These are phyloP conservation scores for Neotoma lepida DNA, from an alignment of 2,113 vertebrate genomes.

Conservation along the genomic window DNA sequence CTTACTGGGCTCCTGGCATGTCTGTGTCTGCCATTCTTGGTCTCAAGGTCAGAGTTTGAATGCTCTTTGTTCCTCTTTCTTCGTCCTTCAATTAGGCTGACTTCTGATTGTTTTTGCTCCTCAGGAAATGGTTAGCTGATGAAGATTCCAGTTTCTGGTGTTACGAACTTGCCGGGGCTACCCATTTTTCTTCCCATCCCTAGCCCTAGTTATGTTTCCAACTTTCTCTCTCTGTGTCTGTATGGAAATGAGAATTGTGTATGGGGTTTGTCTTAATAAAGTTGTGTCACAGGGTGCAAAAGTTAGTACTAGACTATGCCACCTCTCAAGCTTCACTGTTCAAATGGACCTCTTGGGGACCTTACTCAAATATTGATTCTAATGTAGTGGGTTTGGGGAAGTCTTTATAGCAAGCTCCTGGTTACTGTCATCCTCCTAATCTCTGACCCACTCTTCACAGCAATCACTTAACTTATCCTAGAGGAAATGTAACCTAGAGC, in stretches of 20 bases:
- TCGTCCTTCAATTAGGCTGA: neutral
- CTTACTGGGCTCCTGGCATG: neutral
- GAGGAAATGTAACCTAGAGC: neutral
- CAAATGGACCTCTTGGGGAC: neutral
- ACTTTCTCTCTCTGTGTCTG: neutral
- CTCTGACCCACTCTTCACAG: neutral
- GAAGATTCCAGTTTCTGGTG: neutral
- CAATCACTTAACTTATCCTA: neutral
- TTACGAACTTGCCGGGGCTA: neutral
- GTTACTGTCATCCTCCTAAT: neutral
- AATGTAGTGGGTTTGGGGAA: neutral
- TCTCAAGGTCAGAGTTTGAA: neutral
- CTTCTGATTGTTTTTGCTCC: neutral
- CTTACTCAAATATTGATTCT: constrained; percentile 46
- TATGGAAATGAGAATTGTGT: neutral
- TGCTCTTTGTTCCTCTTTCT: constrained; percentile 29
- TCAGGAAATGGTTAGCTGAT: neutral
- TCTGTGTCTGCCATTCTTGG: neutral
- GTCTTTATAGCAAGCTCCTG: neutral
- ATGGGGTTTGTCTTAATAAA: neutral
- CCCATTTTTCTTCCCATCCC: neutral
- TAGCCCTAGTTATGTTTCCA: neutral
- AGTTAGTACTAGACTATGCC: neutral
- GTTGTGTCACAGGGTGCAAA: neutral
- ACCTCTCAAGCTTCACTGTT: neutral